Evolutionary conservation across 2,113 vertebrate genomes (phyloP).

Genomic region (Paracanthobrama guichenoti): DNA sequence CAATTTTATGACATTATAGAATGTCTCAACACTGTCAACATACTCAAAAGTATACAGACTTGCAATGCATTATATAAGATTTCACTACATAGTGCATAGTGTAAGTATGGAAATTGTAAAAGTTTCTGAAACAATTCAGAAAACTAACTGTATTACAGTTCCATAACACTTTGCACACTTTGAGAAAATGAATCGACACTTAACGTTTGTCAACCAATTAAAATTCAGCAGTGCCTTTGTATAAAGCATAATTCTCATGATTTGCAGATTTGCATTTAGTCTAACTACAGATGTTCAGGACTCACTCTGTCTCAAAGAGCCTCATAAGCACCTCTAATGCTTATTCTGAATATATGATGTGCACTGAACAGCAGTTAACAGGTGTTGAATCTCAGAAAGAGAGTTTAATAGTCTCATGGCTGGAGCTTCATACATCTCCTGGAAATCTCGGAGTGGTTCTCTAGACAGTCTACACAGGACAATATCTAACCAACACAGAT

Average conservation of each 20-base stretch:
- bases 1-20: background rate
- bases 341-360: background rate
- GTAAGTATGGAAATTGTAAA: no score
- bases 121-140: no score
- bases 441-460: no score
- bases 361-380: conserved; percentile 3
- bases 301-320: background rate
- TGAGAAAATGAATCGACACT: no score
- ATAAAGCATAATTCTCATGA: no score
- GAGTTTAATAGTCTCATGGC: background rate
- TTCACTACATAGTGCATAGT: background rate
- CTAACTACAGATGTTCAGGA: background rate
- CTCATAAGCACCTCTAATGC: background rate
- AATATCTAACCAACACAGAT: background rate
- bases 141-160: no score
- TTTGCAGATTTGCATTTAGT: no score
- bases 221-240: no score
- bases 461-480: background rate
- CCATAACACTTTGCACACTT: no score
- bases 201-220: no score
- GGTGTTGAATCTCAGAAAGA: background rate
- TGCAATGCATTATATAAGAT: background rate
- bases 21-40: background rate
- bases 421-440: background rate
- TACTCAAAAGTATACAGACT: background rate